Evolutionary conservation across 2,888 invertebrate species (phyloP), one percentile per base, ranked within the genome.

Genomic region (Gonocerus acuteangulatus): DNA sequence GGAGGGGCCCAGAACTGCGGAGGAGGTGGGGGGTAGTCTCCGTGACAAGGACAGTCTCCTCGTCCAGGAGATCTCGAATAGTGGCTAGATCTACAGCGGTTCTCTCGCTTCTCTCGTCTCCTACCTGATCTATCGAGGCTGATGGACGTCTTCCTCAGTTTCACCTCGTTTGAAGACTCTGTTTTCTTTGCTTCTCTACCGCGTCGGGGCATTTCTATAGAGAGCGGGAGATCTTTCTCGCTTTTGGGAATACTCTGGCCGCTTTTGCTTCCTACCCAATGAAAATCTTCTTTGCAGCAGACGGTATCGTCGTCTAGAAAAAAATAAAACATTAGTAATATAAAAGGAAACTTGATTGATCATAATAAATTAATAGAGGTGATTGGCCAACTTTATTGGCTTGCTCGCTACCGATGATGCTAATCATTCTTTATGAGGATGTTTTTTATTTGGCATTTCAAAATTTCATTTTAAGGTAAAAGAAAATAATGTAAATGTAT

Each of bases 261-360:
- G 23, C 44, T 54, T 19, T 15, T 27, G 21, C 27, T 42, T 70
- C 72, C 79, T 73, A 84, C 78, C 85, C 85, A 85, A 74, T 80
- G 82, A 73, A 85, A 84, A 73, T 83, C 82, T 72, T 81, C 80
- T 72, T 83, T 82, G 71, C 84, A 82, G 63, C 82, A 76, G 11
- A 82, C 82, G 48, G 83, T 81, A 71, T 80, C 79, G 72, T 63
- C 59, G 15, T 82, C 82, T 74, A 69, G 44, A 69, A 66, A 57
- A 39, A 39, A 39, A 39, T 39, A 9, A 13, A 39, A 39, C 11
- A 32, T 9, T 9, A 32, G 6, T 9, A 32, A 9, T 32, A 9
- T 9, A 32, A 32, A 32, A 32, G 11, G 32, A 9, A 32, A 9
- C 32, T 32, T 11, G n/a, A n/a, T n/a, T n/a, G n/a, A n/a, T n/a